phyloP scores from a whole-genome alignment of 2,888 invertebrate genomes.

The Eulithis prunata region DNA sequence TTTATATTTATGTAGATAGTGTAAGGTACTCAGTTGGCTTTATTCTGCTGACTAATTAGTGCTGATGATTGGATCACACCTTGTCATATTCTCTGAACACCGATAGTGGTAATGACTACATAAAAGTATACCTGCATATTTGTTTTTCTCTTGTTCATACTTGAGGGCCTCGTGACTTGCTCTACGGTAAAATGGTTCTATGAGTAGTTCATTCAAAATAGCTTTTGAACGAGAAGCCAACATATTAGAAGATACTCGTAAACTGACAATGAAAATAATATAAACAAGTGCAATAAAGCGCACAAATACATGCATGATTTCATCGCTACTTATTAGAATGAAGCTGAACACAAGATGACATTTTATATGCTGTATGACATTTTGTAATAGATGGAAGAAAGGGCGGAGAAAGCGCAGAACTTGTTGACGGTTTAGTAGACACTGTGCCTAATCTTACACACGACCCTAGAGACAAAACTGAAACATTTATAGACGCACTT shows the following conservation, averaged over 20 bases:
- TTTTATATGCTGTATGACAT: neutral
- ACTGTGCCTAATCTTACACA: conserved; percentile 44
- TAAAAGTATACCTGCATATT: neutral
- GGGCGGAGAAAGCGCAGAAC: neutral
- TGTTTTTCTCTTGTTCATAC: neutral
- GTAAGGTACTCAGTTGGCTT: too few relatives aligned
- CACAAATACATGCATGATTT: conserved; percentile 18
- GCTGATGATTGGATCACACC: conserved; percentile 10
- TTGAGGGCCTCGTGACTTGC: neutral
- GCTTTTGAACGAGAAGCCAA: conserved; percentile 2
- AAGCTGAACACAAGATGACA: neutral
- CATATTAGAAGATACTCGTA: neutral
- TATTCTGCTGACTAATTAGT: conserved; percentile 16
- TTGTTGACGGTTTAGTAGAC: conserved; percentile 1
- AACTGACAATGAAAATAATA: conserved; percentile 17
- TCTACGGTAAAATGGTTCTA: neutral
- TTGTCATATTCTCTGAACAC: conserved; percentile 15
- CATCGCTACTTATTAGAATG: conserved; percentile 10
- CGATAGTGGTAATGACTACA: conserved; percentile 8
- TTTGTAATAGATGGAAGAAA: too few relatives aligned
- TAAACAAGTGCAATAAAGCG: conserved; percentile 4
- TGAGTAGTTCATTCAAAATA: conserved; percentile 8
- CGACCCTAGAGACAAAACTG: conserved; percentile 51
- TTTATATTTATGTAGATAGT: conserved; percentile 1
- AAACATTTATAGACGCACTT: conserved; percentile 54